These are phyloP conservation scores for Setipinna tenuifilis DNA, from an alignment of 2,797 vertebrate species.

Conservation along the genomic window DNA sequence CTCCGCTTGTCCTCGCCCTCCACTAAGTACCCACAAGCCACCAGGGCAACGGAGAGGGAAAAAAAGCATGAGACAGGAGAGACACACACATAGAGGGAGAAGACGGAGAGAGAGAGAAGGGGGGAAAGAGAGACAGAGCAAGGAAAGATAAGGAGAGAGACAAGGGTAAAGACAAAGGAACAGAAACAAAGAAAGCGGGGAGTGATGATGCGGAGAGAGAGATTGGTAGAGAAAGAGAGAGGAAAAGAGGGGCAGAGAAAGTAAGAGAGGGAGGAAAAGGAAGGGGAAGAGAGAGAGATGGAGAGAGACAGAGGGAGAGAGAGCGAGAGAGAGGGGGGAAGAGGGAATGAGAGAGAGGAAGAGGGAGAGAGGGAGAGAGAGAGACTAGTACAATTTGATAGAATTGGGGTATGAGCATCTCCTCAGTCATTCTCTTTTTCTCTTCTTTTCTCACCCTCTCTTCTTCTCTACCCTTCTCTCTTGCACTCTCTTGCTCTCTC, in stretches of 20 bases:
- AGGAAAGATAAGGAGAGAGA: neutral
- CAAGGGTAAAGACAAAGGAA: neutral
- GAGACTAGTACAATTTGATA: neutral
- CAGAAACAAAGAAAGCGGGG: neutral
- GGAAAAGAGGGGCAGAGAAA: neutral
- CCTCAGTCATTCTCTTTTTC: conserved; percentile 17
- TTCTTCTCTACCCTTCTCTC: too few species aligned
- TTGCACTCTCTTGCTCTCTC: too few species aligned
- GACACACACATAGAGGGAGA: neutral
- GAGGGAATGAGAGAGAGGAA: conserved; percentile 21
- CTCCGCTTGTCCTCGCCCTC: conserved; percentile 28
- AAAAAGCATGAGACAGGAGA: neutral
- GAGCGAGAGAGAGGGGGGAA: too few species aligned
- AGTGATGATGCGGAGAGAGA: neutral
- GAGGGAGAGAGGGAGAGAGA: neutral
- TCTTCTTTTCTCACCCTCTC: neutral
- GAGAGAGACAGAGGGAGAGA: neutral
- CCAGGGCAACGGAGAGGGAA: neutral
- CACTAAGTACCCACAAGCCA: conserved; percentile 27
- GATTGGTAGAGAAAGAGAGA: neutral
- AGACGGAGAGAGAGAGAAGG: neutral
- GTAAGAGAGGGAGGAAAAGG: neutral
- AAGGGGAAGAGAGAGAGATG: neutral
- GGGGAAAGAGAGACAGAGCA: neutral
- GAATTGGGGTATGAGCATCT: neutral